A percentile compares a stretch with the other conserved stretches of the same genome.
Conservation (phyloP, 2,113 vertebrate genomes). For the Macroglossus sobrinus region DNA sequence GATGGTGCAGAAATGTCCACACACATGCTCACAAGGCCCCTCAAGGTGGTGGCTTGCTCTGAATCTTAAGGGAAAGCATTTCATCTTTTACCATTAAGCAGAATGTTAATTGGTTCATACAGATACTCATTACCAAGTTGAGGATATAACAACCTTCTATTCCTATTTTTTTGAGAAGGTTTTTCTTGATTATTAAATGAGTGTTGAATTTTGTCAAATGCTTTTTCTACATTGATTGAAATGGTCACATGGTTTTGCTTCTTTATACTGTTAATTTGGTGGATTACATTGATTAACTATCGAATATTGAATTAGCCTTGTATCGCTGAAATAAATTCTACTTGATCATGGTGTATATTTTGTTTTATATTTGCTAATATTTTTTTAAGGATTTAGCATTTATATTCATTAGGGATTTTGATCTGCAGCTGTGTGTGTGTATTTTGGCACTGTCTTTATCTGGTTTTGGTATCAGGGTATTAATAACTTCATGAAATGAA, state of each 20-base stretch:
- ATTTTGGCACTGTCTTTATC: neutral
- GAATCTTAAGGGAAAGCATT: neutral
- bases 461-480: neutral
- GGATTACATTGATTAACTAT: neutral
- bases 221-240: neutral
- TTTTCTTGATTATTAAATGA: neutral
- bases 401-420: neutral
- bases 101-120: neutral
- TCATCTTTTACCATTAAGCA: neutral
- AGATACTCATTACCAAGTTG: neutral
- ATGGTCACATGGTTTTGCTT: neutral
- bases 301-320: neutral
- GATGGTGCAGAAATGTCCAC: neutral
- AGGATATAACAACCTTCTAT: neutral
- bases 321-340: neutral
- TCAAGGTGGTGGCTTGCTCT: neutral
- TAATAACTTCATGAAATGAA: constrained; percentile 6
- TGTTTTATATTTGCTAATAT: neutral
- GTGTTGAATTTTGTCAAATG: neutral
- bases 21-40: accelerated
- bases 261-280: neutral
- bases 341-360: neutral
- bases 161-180: neutral
- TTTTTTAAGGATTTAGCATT: neutral
- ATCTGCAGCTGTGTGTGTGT: neutral